phyloP scores from a whole-genome alignment of 2,113 vertebrate genomes.

The Oncorhynchus tshawytscha region DNA sequence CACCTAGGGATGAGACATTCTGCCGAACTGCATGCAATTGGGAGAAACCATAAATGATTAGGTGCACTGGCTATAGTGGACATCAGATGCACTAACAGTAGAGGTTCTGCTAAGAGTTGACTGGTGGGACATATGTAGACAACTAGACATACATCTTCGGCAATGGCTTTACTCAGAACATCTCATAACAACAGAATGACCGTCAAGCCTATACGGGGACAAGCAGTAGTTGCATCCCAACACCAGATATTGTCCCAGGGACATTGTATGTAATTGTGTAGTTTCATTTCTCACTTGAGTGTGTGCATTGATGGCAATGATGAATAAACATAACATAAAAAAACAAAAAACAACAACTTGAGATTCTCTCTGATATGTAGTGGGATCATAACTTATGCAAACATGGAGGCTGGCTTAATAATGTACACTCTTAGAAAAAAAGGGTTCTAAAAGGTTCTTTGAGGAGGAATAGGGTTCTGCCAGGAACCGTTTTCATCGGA shows the following conservation, averaged over 20 bases:
- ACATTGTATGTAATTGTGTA: constrained; percentile 70
- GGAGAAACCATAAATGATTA: constrained; percentile 95
- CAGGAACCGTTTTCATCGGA: no score
- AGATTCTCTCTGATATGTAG: constrained; percentile 30
- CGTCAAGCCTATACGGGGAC: constrained; percentile 77
- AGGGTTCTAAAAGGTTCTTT: no score
- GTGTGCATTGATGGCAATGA: constrained; percentile 52
- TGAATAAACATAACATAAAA: constrained; percentile 18
- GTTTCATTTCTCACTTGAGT: constrained; percentile 47
- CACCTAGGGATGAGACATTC: constrained; percentile 99
- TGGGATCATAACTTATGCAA: constrained; percentile 54
- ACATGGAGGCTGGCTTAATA: constrained; percentile 33
- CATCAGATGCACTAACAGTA: constrained; percentile 66
- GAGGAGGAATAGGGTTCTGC: no score
- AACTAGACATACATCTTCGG: constrained; percentile 79
- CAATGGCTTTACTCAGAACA: constrained; percentile 69
- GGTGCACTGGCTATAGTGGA: constrained; percentile 67
- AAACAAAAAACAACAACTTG: constrained; percentile 2
- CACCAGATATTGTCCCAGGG: constrained; percentile 74
- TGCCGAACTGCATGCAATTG: constrained; percentile 93
- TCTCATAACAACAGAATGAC: constrained; percentile 79
- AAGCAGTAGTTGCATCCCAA: constrained; percentile 83
- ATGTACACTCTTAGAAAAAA: constrained; percentile 13
- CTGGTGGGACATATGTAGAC: constrained; percentile 61
- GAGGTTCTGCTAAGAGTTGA: constrained; percentile 21